These are phyloP conservation scores for Rhabdomys pumilio DNA, from an alignment of 2,797 vertebrate species.

Conservation along the genomic window DNA sequence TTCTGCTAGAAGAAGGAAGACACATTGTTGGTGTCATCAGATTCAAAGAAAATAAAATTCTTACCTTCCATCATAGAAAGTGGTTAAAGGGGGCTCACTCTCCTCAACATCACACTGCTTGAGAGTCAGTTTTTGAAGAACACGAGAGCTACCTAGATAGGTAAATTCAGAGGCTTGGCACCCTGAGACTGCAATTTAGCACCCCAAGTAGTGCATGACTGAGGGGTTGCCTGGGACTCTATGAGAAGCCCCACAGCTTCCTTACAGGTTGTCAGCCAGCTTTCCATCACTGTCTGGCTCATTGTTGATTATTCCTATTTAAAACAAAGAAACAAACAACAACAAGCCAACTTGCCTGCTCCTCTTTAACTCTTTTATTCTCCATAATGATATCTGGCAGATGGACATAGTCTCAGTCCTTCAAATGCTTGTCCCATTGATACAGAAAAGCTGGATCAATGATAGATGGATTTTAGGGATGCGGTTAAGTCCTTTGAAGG, in stretches of 20 bases:
- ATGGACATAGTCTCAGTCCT: background rate
- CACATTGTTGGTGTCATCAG: background rate
- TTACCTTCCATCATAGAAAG: background rate
- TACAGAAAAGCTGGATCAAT: background rate
- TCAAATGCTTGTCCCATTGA: background rate
- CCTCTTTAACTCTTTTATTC: constrained; percentile 21
- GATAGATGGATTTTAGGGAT: background rate
- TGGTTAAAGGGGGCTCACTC: background rate
- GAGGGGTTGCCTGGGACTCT: background rate
- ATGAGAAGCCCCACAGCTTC: background rate
- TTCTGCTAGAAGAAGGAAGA: background rate
- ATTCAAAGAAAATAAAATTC: constrained; percentile 5
- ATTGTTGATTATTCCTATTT: background rate
- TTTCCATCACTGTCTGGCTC: background rate
- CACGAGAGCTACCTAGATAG: background rate
- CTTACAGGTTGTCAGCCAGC: background rate
- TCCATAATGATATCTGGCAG: constrained; percentile 12
- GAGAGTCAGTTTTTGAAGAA: background rate
- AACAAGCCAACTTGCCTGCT: background rate
- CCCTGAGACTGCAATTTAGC: background rate
- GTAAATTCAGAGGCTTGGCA: background rate
- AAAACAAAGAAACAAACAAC: background rate
- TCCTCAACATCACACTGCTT: background rate
- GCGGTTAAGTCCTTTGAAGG: background rate
- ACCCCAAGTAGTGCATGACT: background rate